Percentiles rank a stretch among this genome's conserved stretches.
These are phyloP conservation scores for Ostrea edulis DNA, from an alignment of 1,140 invertebrate genomes.

Conservation along the genomic window DNA sequence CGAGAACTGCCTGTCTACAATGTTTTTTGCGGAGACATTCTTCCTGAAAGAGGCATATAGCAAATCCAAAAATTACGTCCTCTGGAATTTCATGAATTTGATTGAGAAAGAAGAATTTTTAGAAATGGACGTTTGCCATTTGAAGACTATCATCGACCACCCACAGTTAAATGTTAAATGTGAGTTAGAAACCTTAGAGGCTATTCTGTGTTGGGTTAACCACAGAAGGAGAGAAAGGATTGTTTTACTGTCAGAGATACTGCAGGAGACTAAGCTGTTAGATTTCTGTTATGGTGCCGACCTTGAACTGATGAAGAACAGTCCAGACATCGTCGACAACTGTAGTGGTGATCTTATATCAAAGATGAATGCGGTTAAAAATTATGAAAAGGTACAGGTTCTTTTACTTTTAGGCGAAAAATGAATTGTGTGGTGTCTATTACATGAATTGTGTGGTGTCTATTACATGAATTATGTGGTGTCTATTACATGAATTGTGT, in stretches of 20 bases:
- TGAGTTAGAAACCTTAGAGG: constrained; percentile 18
- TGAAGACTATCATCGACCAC: neutral
- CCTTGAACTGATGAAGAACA: neutral
- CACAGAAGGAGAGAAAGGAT: neutral
- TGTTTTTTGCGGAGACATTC: constrained; percentile 31
- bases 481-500: no score
- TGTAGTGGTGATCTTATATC: neutral
- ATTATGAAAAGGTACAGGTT: neutral
- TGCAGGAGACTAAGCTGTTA: neutral
- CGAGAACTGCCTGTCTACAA: constrained; percentile 36
- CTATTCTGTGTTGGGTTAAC: neutral
- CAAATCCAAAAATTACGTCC: constrained; percentile 14
- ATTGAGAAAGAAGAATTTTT: neutral
- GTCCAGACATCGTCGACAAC: neutral
- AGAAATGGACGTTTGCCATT: neutral
- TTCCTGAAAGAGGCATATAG: constrained; percentile 23
- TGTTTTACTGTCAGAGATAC: neutral
- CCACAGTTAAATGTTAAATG: neutral
- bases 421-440: no score
- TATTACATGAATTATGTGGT: no score
- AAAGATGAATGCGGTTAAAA: neutral
- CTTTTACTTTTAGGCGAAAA: no score
- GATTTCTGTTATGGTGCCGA: neutral
- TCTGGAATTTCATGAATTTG: constrained; percentile 35
- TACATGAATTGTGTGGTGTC: no score